Base-by-base conservation (phyloP, 2,888 invertebrate species). In the Congeria kusceri region DNA sequence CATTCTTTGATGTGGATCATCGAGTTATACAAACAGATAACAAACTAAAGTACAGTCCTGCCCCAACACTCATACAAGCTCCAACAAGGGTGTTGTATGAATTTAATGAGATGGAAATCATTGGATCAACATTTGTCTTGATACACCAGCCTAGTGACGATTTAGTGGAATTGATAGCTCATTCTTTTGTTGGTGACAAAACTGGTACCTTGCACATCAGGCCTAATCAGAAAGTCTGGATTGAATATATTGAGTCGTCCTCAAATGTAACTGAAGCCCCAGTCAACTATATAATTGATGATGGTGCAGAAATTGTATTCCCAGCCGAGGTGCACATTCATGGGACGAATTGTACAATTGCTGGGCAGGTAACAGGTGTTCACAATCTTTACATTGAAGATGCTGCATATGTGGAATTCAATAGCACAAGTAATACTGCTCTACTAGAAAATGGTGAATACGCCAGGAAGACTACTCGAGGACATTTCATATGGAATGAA, bases 251-350 rank as follows among this genome's bases (percentile, higher is more conserved):
- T n/a, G 87, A 89, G 62, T 86, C 90, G 5, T 80, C 84, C 57
- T 73, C 79, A 1, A 89, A 89, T 67, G 79, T 72, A 46, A 89
- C 89, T 7, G 89, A 90, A 70, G 90, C 90, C 0, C 88, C 89
- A 13, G 88, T 88, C 64, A 85, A 87, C 32, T 90, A 85, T 75
- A 86, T 89, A 61, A 81, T 90, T 61, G 88, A 88, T 58, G 65
- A 78, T 20, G 80, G 77, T 9, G 86, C 86, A 32, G 88, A 89
- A 62, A 85, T 90, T 15, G 76, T 88, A 15, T 77, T 89, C 15
- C 90, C 90, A 56, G 74, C 73, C 13, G 89, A 88, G 62, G 78
- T 88, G 15, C 88, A 90, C 59, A 77, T 89, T n/a, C 89, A 89
- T 74, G 90, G 90, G 9, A 86, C 87, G 3, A 87, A 87, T 47